These are phyloP conservation scores for Squalus acanthias DNA, from an alignment of 2,797 vertebrate genomes.

Conservation along the genomic window DNA sequence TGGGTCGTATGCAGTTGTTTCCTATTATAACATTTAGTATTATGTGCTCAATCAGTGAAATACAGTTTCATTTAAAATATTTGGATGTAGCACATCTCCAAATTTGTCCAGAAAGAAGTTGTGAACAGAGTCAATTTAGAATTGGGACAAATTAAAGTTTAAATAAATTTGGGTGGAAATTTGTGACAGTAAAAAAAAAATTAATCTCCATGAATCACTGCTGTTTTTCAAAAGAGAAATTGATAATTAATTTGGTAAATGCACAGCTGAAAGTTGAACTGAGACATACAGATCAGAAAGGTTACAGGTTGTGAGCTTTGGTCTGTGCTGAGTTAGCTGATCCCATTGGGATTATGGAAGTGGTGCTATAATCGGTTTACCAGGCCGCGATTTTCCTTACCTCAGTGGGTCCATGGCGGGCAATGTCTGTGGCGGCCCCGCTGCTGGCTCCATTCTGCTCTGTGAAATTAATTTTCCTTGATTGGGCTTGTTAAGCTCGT, in stretches of 20 bases:
- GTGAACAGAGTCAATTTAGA: background rate
- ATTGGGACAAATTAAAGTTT: background rate
- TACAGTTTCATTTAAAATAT: background rate
- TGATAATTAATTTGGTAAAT: background rate
- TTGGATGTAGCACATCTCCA: background rate
- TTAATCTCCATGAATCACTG: too few relatives aligned
- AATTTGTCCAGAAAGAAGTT: background rate
- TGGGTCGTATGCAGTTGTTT: background rate
- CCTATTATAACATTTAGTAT: background rate
- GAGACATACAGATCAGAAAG: background rate
- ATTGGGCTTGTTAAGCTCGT: too few relatives aligned
- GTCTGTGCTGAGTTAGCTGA: background rate
- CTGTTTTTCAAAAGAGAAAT: background rate
- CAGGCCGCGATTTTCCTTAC: too few relatives aligned
- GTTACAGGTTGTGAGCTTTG: background rate
- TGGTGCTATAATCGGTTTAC: background rate
- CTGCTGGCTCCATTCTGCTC: too few relatives aligned
- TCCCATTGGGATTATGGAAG: background rate
- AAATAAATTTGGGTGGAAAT: background rate
- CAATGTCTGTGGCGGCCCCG: too few relatives aligned
- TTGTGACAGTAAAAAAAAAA: background rate
- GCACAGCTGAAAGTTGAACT: background rate
- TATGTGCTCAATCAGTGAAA: background rate
- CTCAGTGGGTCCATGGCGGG: too few relatives aligned
- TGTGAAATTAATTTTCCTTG: too few relatives aligned